Conservation (phyloP, 2,113 vertebrate species). For the Eonycteris spelaea region DNA sequence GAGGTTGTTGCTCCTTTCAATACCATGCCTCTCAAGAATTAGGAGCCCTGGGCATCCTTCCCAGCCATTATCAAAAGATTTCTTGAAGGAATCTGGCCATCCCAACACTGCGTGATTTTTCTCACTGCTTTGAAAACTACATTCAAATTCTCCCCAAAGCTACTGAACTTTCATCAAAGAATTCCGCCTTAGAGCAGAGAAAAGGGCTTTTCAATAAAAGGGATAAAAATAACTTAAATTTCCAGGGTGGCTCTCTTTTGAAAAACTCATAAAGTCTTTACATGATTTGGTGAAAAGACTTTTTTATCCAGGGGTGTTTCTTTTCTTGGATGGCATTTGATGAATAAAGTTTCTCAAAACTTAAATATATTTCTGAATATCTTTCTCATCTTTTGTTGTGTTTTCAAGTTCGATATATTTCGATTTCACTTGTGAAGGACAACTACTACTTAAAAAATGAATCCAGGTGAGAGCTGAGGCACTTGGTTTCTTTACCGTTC, state of each 20-base stretch:
- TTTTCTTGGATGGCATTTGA: slow-evolving; percentile 31
- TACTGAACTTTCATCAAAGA: slow-evolving; percentile 47
- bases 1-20: slow-evolving; percentile 30
- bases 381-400: slow-evolving; percentile 14
- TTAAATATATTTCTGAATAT: slow-evolving; percentile 14
- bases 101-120: slow-evolving; percentile 17
- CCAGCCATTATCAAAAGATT: slow-evolving; percentile 43
- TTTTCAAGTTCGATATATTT: slow-evolving; percentile 30
- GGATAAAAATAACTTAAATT: slow-evolving; percentile 57
- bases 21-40: background rate
- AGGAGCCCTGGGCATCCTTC: background rate
- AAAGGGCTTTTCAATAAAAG: slow-evolving; percentile 54
- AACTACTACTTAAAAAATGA: background rate
- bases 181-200: slow-evolving; percentile 11
- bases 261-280: slow-evolving; percentile 42
- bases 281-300: background rate
- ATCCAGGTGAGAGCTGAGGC: background rate
- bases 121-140: slow-evolving; percentile 2
- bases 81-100: background rate
- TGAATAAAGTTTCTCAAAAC: slow-evolving; percentile 34
- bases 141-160: slow-evolving; percentile 46
- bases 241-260: slow-evolving; percentile 18
- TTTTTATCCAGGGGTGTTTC: background rate
- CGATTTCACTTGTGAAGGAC: background rate
- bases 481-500: background rate